phyloP scores from a whole-genome alignment of 53 echinoderm and acorn worm species.

The Glandiceps talaboti region DNA sequence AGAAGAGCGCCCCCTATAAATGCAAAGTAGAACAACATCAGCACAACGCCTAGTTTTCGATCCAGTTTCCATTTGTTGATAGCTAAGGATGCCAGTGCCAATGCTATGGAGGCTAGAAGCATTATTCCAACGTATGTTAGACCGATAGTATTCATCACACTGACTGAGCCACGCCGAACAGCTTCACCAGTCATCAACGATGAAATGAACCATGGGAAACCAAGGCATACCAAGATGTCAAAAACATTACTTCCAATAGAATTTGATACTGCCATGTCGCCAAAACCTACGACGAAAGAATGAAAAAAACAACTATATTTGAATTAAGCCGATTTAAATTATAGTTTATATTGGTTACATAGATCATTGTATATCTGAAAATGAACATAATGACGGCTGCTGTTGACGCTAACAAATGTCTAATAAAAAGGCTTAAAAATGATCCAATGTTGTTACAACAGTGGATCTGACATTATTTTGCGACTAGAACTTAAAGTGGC shows the following conservation, averaged over 20 bases:
- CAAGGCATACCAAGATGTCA: neutral
- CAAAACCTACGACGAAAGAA: neutral
- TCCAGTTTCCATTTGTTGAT: neutral
- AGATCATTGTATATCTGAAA: no score
- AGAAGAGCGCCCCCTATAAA: neutral
- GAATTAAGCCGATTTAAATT: neutral
- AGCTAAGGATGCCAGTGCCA: neutral
- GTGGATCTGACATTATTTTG: neutral
- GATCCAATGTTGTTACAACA: no score
- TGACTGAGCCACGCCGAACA: neutral
- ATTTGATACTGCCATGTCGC: neutral
- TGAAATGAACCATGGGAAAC: neutral
- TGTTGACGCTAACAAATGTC: no score
- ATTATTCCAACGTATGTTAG: neutral
- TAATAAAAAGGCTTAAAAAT: no score
- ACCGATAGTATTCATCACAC: neutral
- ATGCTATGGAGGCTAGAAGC: neutral
- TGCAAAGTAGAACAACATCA: neutral
- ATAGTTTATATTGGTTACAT: no score
- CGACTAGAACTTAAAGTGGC: neutral
- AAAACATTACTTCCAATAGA: neutral
- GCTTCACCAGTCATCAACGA: neutral
- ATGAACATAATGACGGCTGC: no score
- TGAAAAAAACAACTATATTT: no score
- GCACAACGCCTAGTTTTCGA: neutral